Evolutionary conservation across 2,888 invertebrate species (phyloP), one percentile per base, ranked within the genome.

Genomic region (Epinotia bilunana): DNA sequence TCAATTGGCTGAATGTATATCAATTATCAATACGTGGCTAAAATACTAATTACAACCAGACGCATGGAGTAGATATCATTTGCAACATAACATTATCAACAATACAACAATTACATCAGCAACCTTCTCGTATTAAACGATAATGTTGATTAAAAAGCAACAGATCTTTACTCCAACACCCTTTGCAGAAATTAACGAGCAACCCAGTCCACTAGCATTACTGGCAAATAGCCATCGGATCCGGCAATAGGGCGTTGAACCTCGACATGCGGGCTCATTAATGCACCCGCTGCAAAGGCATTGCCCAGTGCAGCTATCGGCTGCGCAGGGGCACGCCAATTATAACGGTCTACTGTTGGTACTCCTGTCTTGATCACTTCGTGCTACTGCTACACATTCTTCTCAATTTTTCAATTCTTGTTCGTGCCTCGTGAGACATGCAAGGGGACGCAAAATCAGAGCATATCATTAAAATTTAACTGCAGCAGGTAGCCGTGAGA

Each of bases 251-350:
- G 84, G 79, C 88, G 84, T 86, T 85, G 87, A 87, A 87, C 84
- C 79, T 79, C 79, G 80, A 81, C 81, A 88, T 90, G 86, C 86
- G 87, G 87, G 87, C 84, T 88, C 86, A 88, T 88, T 89, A 88
- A 87, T 87, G 85, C 87, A 87, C 87, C 84, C 84, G 85, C 84
- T 84, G 84, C 86, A 80, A 79, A 53, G 78, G 79, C 79, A 77
- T 65, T 77, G 77, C 74, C 78, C 77, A 77, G 71, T 79, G 80
- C 78, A 71, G 43, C 80, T 78, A 77, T 75, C 77, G 79, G 79
- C 79, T 77, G 81, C 81, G 80, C 73, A 43, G 58, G 68, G 63
- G 80, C 81, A 81, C 81, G 79, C 80, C 82, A 82, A 84, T 86
- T 84, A 85, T 84, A 86, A 86, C 85, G 83, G 86, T 80, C 63